phyloP scores from a whole-genome alignment of 2,888 invertebrate species.

The Tinea semifulvella region DNA sequence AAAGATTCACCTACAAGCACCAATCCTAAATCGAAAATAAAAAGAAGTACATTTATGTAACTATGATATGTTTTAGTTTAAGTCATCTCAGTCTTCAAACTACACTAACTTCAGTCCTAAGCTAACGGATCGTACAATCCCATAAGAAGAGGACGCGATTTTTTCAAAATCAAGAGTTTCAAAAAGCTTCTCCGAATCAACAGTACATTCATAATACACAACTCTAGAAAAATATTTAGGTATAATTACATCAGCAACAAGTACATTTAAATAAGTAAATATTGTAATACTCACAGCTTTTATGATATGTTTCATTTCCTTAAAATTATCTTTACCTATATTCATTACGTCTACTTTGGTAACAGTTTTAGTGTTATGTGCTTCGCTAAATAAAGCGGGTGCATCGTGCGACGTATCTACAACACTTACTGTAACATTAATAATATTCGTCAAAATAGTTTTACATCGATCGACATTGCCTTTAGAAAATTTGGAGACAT shows the following conservation, averaged over 20 bases:
- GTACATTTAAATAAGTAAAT: conserved; percentile 59
- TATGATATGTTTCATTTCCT: conserved; percentile 60
- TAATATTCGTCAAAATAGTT: conserved; percentile 37
- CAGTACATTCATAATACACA: conserved; percentile 58
- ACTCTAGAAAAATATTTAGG: conserved; percentile 66
- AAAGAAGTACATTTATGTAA: conserved; percentile 55
- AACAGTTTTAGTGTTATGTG: conserved; percentile 37
- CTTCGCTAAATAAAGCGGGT: conserved; percentile 51
- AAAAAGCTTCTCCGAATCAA: conserved; percentile 54
- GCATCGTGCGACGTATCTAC: conserved; percentile 44
- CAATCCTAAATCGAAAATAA: conserved; percentile 64
- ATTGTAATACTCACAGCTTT: conserved; percentile 66
- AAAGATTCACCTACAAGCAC: conserved; percentile 66
- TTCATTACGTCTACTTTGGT: conserved; percentile 35
- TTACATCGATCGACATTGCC: conserved; percentile 51
- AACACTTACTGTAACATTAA: conserved; percentile 31
- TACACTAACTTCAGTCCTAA: conserved; percentile 64
- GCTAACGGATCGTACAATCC: conserved; percentile 60
- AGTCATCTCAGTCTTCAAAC: conserved; percentile 61
- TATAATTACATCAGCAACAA: conserved; percentile 59
- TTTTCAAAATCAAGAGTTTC: conserved; percentile 53
- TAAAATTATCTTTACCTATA: conserved; percentile 49
- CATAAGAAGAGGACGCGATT: conserved; percentile 65
- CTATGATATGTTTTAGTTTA: conserved; percentile 60
- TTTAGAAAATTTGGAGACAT: conserved; percentile 22